Evolutionary conservation across 2,797 vertebrate genomes (phyloP).

Genomic region (Liasis olivaceus): DNA sequence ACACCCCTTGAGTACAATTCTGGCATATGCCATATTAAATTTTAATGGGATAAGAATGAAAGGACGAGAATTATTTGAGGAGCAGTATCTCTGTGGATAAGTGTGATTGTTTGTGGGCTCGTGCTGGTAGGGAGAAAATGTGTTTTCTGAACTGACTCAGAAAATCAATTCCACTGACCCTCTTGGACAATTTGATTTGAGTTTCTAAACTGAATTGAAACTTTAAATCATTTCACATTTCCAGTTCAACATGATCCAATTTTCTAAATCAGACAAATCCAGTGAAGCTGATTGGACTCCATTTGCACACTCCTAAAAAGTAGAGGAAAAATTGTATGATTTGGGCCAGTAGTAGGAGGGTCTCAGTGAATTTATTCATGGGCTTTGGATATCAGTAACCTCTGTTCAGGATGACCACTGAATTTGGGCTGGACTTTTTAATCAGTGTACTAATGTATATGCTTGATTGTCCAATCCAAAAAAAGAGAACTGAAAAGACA

Average conservation of each 20-base stretch:
- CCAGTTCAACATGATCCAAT: neutral
- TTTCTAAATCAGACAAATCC: neutral
- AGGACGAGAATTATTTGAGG: neutral
- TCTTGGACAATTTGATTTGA: neutral
- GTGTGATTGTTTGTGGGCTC: neutral
- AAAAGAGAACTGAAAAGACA: neutral
- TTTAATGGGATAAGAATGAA: conserved; percentile 1
- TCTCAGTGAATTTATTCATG: neutral
- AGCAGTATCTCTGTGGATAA: neutral
- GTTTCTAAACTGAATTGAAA: neutral
- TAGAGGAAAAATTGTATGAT: neutral
- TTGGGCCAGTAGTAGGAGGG: neutral
- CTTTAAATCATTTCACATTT: neutral
- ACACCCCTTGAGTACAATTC: neutral
- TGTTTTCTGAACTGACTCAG: neutral
- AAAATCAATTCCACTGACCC: neutral
- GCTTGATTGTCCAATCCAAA: neutral
- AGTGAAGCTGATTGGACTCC: neutral
- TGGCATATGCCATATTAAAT: neutral
- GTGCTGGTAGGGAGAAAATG: neutral
- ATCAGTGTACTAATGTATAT: neutral
- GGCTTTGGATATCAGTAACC: neutral
- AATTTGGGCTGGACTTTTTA: neutral
- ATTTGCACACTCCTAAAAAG: neutral
- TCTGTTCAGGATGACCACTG: neutral